Percentiles rank a stretch among this genome's conserved stretches.
Evolutionary conservation across 2,888 invertebrate species (phyloP).

Genomic region (Clistopyga incitator): DNA sequence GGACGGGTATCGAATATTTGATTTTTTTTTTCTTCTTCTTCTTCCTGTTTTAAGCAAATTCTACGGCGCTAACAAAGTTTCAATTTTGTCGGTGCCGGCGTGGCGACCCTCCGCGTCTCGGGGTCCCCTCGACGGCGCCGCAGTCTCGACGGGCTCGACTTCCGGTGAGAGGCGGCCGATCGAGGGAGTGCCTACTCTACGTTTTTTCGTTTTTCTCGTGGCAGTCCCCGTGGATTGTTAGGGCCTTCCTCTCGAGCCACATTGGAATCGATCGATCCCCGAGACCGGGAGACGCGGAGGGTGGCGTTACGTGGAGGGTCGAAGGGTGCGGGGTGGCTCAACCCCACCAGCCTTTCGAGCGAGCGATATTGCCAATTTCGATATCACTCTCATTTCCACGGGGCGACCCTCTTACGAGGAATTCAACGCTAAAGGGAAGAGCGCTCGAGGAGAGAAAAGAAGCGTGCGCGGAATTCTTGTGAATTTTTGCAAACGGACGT

Average conservation of each 20-base stretch:
- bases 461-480: conserved; percentile 53
- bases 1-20: conserved; percentile 28
- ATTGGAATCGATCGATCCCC: conserved; percentile 69
- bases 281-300: conserved; percentile 31
- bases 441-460: conserved; percentile 28
- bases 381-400: conserved; percentile 79
- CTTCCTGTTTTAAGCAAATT: conserved; percentile 47
- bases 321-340: conserved; percentile 56
- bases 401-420: conserved; percentile 55
- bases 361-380: conserved; percentile 81
- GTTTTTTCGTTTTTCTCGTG: conserved; percentile 47
- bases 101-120: conserved; percentile 39
- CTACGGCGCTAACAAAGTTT: conserved; percentile 62
- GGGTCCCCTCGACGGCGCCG: conserved; percentile 50
- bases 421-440: conserved; percentile 24
- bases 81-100: conserved; percentile 59
- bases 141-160: conserved; percentile 64
- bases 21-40: conserved; percentile 19
- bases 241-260: conserved; percentile 54
- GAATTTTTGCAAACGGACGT: conserved; percentile 29
- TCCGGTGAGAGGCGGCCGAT: conserved; percentile 63
- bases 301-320: conserved; percentile 43
- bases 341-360: conserved; percentile 58
- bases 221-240: conserved; percentile 46
- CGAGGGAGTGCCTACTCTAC: conserved; percentile 53